Conservation (phyloP, 2,113 vertebrate genomes). For the Anolis sagrei region DNA sequence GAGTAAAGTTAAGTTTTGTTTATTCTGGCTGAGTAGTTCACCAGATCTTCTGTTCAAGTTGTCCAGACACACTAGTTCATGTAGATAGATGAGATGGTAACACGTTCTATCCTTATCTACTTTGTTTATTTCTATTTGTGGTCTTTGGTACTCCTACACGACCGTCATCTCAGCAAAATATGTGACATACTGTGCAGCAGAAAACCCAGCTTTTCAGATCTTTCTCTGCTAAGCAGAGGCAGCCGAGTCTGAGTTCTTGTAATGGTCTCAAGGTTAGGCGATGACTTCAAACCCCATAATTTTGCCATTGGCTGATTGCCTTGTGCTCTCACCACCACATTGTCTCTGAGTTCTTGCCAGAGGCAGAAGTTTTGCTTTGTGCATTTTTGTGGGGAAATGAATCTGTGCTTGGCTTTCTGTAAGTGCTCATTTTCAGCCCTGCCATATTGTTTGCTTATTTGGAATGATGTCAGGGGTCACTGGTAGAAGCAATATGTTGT, state of each 20-base stretch:
- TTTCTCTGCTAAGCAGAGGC: background rate
- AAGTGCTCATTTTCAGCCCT: constrained; percentile 39
- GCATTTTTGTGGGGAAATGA: constrained; percentile 22
- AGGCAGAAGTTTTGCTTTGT: constrained; percentile 34
- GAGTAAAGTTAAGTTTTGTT: background rate
- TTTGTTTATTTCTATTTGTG: background rate
- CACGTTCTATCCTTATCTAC: background rate
- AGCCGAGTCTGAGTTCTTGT: background rate
- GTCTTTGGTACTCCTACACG: background rate
- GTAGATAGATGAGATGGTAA: background rate
- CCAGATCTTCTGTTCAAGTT: background rate
- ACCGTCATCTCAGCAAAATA: background rate
- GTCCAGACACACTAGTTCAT: background rate
- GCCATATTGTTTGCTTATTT: constrained; percentile 55
- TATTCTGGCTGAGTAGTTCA: background rate
- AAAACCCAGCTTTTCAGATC: background rate
- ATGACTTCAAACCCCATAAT: constrained; percentile 8
- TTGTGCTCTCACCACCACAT: fast-evolving
- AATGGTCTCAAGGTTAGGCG: background rate
- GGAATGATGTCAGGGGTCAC: constrained; percentile 59
- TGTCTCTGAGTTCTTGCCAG: constrained; percentile 50
- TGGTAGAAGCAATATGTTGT: constrained; percentile 47
- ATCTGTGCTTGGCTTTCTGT: background rate
- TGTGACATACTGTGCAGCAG: background rate
- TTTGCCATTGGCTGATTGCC: constrained; percentile 6